These are phyloP conservation scores for Drosophila kepulauana DNA, from an alignment of 1,140 invertebrate genomes.

Conservation along the genomic window DNA sequence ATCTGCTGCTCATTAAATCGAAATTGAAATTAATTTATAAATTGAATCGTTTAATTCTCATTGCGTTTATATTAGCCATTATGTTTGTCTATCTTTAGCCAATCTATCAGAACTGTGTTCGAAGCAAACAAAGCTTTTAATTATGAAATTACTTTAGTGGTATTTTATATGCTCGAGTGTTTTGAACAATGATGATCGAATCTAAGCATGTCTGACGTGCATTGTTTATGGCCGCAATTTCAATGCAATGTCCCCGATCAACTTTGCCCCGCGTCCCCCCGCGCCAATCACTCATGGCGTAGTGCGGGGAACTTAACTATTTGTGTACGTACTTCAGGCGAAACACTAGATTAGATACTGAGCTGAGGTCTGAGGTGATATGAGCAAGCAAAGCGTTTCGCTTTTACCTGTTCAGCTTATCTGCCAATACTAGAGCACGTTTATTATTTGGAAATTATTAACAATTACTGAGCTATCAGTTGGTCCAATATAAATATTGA, in stretches of 20 bases:
- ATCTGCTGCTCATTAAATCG: too few species aligned
- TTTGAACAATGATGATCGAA: neutral
- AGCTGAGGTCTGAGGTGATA: conserved; percentile 10
- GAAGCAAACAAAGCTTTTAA: conserved; percentile 20
- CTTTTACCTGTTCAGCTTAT: conserved; percentile 45
- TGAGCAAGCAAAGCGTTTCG: conserved; percentile 30
- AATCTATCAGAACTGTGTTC: neutral
- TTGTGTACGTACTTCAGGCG: conserved; percentile 20
- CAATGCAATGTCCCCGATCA: neutral
- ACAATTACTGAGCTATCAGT: conserved; percentile 70
- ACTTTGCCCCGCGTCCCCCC: neutral
- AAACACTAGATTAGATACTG: conserved; percentile 56
- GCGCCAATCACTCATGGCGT: conserved; percentile 19
- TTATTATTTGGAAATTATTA: conserved; percentile 75
- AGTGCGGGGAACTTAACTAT: conserved; percentile 12
- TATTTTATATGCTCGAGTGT: conserved; percentile 22
- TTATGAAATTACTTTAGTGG: conserved; percentile 26
- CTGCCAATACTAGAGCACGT: conserved; percentile 33
- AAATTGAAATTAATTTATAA: neutral
- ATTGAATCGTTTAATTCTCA: neutral
- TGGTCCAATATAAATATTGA: conserved; percentile 10
- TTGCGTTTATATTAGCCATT: neutral
- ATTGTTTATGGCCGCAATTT: conserved; percentile 28
- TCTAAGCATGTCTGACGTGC: conserved; percentile 10
- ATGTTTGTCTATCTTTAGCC: neutral